Conservation (phyloP, 2,888 invertebrate genomes). For the Cephonodes hylas region DNA sequence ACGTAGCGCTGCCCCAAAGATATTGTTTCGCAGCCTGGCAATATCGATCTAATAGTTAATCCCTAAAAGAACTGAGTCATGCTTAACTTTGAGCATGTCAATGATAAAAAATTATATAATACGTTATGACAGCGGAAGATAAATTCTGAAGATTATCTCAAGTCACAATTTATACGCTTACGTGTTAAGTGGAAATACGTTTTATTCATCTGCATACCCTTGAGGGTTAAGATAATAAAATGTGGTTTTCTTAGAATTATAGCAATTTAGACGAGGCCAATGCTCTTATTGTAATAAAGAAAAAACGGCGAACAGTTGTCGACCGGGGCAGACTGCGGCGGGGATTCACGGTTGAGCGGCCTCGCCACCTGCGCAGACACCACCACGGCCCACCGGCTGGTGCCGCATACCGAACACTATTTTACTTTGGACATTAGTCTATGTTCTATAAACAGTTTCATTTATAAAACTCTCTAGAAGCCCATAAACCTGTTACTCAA, state of each 20-base stretch:
- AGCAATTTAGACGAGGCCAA: conserved; percentile 45
- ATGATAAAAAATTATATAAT: background rate
- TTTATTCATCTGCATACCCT: conserved; percentile 15
- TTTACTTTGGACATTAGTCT: background rate
- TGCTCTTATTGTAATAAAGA: conserved; percentile 61
- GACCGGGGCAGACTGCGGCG: conserved; percentile 42
- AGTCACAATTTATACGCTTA: conserved; percentile 14
- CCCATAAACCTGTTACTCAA: background rate
- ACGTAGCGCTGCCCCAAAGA: conserved; percentile 50
- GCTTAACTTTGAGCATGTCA: background rate
- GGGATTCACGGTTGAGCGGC: conserved; percentile 75
- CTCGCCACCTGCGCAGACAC: conserved; percentile 62
- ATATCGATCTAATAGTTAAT: conserved; percentile 55
- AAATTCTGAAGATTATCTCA: conserved; percentile 23
- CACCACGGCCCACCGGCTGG: conserved; percentile 37
- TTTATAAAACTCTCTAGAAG: background rate
- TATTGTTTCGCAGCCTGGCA: conserved; percentile 68
- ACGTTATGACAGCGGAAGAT: background rate
- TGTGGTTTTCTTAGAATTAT: conserved; percentile 22
- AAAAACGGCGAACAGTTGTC: conserved; percentile 73
- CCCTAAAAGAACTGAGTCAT: background rate
- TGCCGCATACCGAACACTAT: conserved; percentile 5
- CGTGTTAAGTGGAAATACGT: conserved; percentile 21
- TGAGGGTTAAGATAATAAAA: conserved; percentile 19
- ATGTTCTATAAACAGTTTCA: background rate